Percentiles rank a stretch among this genome's conserved stretches.
Conservation (phyloP, 2,113 vertebrate species). For the Gymnocephalus cernua region DNA sequence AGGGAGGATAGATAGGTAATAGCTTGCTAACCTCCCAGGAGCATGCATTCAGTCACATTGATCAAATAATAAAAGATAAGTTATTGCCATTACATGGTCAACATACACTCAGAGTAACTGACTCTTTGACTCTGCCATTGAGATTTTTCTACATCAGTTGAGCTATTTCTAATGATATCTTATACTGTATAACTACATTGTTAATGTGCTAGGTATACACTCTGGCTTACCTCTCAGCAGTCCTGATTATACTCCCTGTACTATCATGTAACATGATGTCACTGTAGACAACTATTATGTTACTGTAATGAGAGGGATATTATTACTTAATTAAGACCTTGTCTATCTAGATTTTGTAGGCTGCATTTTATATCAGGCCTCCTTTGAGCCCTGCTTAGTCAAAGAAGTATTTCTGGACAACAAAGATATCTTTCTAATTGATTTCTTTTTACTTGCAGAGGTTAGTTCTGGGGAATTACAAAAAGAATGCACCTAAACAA, state of each 20-base stretch:
- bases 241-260: slow-evolving; percentile 30
- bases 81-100: accelerated
- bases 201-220: slow-evolving; percentile 13
- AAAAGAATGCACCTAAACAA: background rate
- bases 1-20: background rate
- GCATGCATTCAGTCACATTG: background rate
- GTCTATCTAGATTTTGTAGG: background rate
- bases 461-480: background rate
- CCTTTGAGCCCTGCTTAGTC: background rate
- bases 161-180: background rate
- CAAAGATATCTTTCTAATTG: background rate
- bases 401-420: background rate
- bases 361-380: slow-evolving; percentile 1
- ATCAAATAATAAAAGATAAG: background rate
- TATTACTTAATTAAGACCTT: slow-evolving; percentile 63
- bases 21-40: background rate
- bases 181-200: background rate
- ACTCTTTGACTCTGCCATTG: background rate
- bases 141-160: background rate
- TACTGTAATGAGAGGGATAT: slow-evolving; percentile 34
- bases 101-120: background rate
- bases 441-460: background rate
- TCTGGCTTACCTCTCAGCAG: slow-evolving; percentile 25
- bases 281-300: slow-evolving; percentile 46
- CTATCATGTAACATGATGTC: slow-evolving; percentile 48